Percentiles rank a stretch among this genome's conserved stretches.
These are phyloP conservation scores for Trachymyrmex cornetzi DNA, from an alignment of 1,140 invertebrate genomes.

Conservation along the genomic window DNA sequence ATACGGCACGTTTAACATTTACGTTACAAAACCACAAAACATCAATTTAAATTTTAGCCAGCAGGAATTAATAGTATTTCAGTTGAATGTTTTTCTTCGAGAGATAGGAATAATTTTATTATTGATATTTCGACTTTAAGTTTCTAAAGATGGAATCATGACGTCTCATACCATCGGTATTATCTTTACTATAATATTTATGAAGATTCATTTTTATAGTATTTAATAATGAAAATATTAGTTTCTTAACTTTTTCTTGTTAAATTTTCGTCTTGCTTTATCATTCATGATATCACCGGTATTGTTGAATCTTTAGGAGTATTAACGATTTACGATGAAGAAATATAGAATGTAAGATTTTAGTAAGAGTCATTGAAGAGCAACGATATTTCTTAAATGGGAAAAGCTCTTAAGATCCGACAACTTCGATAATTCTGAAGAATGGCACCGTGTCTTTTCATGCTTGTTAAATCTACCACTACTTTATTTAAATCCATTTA, in stretches of 20 bases:
- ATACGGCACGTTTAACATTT: constrained; percentile 5
- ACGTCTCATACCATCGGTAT: not conserved
- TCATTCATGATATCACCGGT: not conserved
- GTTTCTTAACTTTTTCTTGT: not conserved
- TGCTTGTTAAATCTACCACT: constrained; percentile 50
- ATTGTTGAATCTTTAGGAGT: not conserved
- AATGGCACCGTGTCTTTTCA: not conserved
- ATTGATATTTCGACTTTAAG: not conserved
- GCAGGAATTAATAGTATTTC: not conserved
- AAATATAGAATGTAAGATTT: constrained; percentile 44
- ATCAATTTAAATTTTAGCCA: not conserved
- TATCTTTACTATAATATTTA: not conserved
- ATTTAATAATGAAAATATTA: constrained; percentile 3
- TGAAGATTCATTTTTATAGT: not conserved
- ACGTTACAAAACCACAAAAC: not conserved
- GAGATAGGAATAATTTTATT: not conserved
- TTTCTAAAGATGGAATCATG: not conserved
- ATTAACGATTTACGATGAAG: not conserved
- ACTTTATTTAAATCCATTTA: constrained; percentile 59
- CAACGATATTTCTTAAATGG: constrained; percentile 34
- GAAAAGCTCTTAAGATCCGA: constrained; percentile 24
- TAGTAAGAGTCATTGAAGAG: constrained; percentile 24
- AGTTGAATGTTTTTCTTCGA: not conserved
- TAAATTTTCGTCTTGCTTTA: constrained; percentile 2
- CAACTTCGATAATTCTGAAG: constrained; percentile 49